Percentiles rank a stretch among this genome's conserved stretches.
Conservation (phyloP, 2,888 invertebrate genomes). For the Epiperipatus broadwayi region DNA sequence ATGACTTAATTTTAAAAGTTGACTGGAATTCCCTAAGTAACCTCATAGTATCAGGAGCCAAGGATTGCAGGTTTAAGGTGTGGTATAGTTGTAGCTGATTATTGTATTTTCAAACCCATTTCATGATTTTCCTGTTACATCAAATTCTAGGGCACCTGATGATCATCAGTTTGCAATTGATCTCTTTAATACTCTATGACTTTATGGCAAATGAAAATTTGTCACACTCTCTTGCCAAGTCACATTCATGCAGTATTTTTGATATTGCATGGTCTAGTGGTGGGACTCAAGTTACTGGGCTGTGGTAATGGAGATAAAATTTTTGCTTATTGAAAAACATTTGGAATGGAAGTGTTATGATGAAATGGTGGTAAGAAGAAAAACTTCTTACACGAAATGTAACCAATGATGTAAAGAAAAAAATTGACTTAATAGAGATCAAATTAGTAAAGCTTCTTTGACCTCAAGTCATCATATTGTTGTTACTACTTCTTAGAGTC, state of each 20-base stretch:
- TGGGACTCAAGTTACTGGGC: conserved; percentile 75
- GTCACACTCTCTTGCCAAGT: conserved; percentile 77
- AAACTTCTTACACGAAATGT: conserved; percentile 63
- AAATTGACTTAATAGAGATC: conserved; percentile 76
- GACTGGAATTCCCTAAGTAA: conserved; percentile 39
- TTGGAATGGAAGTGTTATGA: conserved; percentile 63
- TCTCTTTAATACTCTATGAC: conserved; percentile 69
- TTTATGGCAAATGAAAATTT: conserved; percentile 95
- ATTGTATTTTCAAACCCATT: conserved; percentile 60
- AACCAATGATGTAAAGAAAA: conserved; percentile 59
- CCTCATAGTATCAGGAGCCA: conserved; percentile 42
- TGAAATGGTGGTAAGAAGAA: too few species aligned
- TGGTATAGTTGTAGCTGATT: conserved; percentile 83
- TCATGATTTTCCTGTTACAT: conserved; percentile 77
- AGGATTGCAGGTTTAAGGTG: conserved; percentile 60
- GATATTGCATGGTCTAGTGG: conserved; percentile 81
- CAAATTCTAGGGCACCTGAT: conserved; percentile 72
- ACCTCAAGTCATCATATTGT: conserved; percentile 69
- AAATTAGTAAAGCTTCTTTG: too few species aligned
- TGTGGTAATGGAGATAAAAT: conserved; percentile 76
- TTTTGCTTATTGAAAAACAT: conserved; percentile 58
- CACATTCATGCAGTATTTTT: conserved; percentile 70
- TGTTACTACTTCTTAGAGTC: conserved; percentile 77
- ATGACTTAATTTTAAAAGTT: conserved; percentile 58
- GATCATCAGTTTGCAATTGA: conserved; percentile 81